These are phyloP conservation scores for Lophochroa leadbeateri DNA, from an alignment of 2,113 vertebrate genomes.

Conservation along the genomic window DNA sequence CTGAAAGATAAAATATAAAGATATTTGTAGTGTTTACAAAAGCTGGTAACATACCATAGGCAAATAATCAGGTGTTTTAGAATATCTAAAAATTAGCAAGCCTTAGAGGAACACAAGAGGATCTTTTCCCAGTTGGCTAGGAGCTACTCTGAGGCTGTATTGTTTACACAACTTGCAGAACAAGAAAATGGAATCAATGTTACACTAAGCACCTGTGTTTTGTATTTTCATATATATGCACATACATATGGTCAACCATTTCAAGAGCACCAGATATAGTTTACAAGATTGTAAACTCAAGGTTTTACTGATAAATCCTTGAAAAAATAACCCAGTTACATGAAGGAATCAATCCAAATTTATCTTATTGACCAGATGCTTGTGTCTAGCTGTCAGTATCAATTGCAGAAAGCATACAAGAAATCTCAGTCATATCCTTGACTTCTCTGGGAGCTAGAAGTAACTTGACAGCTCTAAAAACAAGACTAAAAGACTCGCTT, in stretches of 20 bases:
- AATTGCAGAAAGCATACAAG: not conserved
- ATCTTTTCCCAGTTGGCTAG: not conserved
- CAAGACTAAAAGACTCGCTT: not conserved
- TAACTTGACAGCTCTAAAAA: not conserved
- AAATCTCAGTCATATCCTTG: not conserved
- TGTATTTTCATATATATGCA: not conserved
- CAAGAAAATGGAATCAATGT: not conserved
- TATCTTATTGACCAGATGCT: not conserved
- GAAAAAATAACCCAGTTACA: not conserved
- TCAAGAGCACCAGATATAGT: not conserved
- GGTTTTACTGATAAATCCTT: not conserved
- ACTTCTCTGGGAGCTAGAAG: not conserved
- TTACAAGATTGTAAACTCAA: not conserved
- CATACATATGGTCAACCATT: not conserved
- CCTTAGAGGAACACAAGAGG: not conserved
- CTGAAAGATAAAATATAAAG: not conserved
- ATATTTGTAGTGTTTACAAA: not conserved
- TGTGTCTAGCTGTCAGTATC: not conserved
- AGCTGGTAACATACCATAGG: not conserved
- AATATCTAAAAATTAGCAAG: not conserved
- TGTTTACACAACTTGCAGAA: not conserved
- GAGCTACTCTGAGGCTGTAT: not conserved
- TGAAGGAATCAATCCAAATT: not conserved
- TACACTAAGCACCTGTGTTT: not conserved
- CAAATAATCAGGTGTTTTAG: not conserved